A percentile compares a stretch with the other conserved stretches of the same genome.
Evolutionary conservation across 2,797 vertebrate species (phyloP).

Genomic region (Sciurus carolinensis): DNA sequence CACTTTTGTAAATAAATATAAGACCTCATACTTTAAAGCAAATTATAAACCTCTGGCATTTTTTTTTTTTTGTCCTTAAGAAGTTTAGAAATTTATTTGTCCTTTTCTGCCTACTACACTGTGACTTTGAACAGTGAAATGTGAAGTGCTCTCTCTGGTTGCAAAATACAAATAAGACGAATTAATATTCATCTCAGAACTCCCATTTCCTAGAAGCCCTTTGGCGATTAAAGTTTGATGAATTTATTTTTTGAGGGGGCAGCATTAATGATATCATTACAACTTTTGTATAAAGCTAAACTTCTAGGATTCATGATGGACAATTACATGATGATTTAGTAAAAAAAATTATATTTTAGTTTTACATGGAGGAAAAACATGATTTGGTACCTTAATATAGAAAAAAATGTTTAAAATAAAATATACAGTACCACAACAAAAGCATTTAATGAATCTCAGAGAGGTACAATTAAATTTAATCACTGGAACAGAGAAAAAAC

Average conservation of each 20-base stretch:
- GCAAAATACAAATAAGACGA: slow-evolving; percentile 54
- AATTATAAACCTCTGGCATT: slow-evolving; percentile 12
- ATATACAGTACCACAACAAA: not conserved
- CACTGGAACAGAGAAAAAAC: not conserved
- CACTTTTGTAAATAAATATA: not conserved
- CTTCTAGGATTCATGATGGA: not conserved
- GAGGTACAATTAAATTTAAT: slow-evolving; percentile 52
- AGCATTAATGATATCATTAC: not conserved
- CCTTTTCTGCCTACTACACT: not conserved
- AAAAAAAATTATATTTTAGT: slow-evolving; percentile 44
- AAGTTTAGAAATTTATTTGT: not conserved
- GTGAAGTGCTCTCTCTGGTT: slow-evolving; percentile 34
- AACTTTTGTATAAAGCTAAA: not conserved
- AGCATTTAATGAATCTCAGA: slow-evolving; percentile 44
- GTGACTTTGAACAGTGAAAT: not conserved
- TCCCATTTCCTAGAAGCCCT: slow-evolving; percentile 67
- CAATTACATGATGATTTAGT: slow-evolving; percentile 44
- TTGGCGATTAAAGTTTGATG: slow-evolving; percentile 71
- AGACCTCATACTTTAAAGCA: not conserved
- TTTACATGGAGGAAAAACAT: slow-evolving; percentile 2
- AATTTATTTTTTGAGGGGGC: not conserved
- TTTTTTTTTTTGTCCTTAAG: not conserved
- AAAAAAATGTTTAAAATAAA: slow-evolving; percentile 43
- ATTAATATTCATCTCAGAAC: slow-evolving; percentile 68
- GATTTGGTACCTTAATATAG: not conserved